A percentile compares a stretch with the other conserved stretches of the same genome.
These are phyloP conservation scores for Aphrophora alni DNA, from an alignment of 2,888 invertebrate species.

Conservation along the genomic window DNA sequence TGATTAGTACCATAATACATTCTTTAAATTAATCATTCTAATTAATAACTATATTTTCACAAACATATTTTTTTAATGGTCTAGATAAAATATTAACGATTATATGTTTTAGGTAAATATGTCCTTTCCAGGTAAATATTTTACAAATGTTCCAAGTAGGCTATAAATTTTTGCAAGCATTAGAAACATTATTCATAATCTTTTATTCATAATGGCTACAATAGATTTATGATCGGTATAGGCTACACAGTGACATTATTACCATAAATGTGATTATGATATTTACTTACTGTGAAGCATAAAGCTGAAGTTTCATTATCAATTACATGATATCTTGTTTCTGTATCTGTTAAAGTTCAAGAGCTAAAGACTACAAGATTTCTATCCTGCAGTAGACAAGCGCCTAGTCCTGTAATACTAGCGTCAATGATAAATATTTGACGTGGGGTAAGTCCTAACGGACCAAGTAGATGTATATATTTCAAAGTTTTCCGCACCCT, in stretches of 20 bases:
- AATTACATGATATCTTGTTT: constrained; percentile 11
- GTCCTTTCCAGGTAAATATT: no score
- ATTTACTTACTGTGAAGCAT: constrained; percentile 11
- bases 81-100: no score
- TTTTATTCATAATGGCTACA: constrained; percentile 12
- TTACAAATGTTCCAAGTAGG: no score
- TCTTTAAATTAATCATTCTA: not conserved
- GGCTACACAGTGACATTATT: not conserved
- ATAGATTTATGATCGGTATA: constrained; percentile 16
- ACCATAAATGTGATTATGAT: not conserved
- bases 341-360: constrained; percentile 13
- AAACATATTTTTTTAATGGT: no score
- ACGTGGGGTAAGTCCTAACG: no score
- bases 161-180: no score
- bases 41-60: not conserved
- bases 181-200: not conserved
- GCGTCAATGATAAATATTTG: no score
- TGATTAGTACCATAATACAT: not conserved
- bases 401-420: no score
- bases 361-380: not conserved
- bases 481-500: no score
- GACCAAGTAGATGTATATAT: no score
- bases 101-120: no score
- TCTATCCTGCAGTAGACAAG: not conserved
- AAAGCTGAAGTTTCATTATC: constrained; percentile 19